Evolutionary conservation across 2,888 invertebrate species (phyloP), one percentile per base, ranked within the genome.

Genomic region (Mermis nigrescens): DNA sequence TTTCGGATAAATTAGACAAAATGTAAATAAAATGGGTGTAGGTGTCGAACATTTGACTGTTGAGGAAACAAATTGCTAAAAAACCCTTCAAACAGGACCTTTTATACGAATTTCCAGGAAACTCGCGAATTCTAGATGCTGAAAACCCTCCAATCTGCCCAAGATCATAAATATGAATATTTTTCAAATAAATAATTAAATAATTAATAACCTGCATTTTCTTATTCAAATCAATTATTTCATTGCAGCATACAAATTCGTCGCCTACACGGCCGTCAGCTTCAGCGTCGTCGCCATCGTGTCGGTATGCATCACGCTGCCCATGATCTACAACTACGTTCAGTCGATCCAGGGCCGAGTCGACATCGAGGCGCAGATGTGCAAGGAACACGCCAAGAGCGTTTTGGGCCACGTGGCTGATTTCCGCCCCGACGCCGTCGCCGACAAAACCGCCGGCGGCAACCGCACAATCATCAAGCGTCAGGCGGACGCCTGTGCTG

Each of bases 401-500:
- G 54, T 53, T 27, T 15, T 53, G 54, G 12, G 7, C 29, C 15
- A 53, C 27, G 54, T 53, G 12, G 27, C 4, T 12, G 54, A 53
- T 12, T 7, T 53, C 31, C 27, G 24, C 15, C 15, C 28, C 28
- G 12, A 31, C 54, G 7, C 15, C 12, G 12, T 48, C 19, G 12
- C n/a, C 51, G 31, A 29, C 27, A 12, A 12, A 3, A 31, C 7
- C 12, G 31, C 54, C 4, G 22, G 19, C 48, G 24, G 24, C 48
- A 48, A 31, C 24, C 51, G 51, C 12, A 7, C 12, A 12, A 29
- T 53, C 12, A 31, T 22, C 54, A 53, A 53, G 31, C 7, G 54
- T 7, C 54, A 53, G 31, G 54, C 31, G 54, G 54, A 15, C 27
- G 54, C 12, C 7, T 53, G 54, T 31, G 54, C 27, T 12, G 68